Percentiles rank a stretch among this genome's conserved stretches.
Conservation (phyloP, 2,888 invertebrate genomes). For the Thalpophila matura region DNA sequence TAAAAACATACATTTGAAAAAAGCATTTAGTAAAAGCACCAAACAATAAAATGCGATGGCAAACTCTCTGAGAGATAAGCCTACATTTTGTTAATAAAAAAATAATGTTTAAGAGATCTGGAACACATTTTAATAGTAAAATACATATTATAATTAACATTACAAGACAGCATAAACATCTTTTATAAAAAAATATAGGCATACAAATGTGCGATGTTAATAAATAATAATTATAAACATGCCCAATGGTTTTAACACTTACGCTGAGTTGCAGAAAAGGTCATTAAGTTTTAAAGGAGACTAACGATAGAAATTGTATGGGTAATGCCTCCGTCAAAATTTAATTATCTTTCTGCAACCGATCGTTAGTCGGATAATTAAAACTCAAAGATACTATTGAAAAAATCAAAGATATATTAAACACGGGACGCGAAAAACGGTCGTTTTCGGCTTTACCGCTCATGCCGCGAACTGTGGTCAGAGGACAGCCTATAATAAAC, state of each 20-base stretch:
- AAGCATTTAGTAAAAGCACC: slow-evolving; percentile 36
- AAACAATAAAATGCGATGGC: slow-evolving; percentile 13
- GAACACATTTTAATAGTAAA: slow-evolving; percentile 9
- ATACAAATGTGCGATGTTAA: not conserved
- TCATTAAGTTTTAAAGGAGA: too few species aligned
- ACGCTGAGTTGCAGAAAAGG: too few species aligned
- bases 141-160: not conserved
- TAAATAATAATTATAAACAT: not conserved
- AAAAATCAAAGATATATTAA: too few species aligned
- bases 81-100: not conserved
- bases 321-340: too few species aligned
- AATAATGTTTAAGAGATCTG: slow-evolving; percentile 24
- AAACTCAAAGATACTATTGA: not conserved
- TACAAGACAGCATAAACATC: not conserved
- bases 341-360: too few species aligned
- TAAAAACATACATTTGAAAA: slow-evolving; percentile 2
- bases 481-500: too few species aligned
- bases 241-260: not conserved
- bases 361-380: not conserved
- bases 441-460: too few species aligned
- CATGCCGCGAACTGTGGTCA: too few species aligned
- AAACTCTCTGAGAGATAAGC: slow-evolving; percentile 35
- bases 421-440: too few species aligned
- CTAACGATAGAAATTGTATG: too few species aligned
- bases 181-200: not conserved